Evolutionary conservation across 2,113 vertebrate species (phyloP).

Genomic region (Trichomycterus rosablanca): DNA sequence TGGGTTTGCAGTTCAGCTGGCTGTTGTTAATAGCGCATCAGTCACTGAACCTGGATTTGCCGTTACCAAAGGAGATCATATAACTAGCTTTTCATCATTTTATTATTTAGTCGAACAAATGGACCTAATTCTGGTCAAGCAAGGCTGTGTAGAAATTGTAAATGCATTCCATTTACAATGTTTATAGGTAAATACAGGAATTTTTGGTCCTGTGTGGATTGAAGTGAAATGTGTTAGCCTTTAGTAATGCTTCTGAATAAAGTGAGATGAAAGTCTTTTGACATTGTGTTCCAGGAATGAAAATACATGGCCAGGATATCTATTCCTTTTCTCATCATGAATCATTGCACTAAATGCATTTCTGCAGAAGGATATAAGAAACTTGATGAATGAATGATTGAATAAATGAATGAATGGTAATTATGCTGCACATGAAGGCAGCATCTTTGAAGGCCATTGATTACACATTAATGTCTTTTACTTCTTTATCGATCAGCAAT

Average conservation of each 20-base stretch:
- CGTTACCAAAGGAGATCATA: constrained; percentile 99
- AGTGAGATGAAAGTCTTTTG: constrained; percentile 9
- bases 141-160: constrained; percentile 47
- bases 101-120: constrained; percentile 73
- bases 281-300: constrained; percentile 6
- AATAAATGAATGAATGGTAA: constrained; percentile 18
- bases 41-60: constrained; percentile 79
- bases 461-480: constrained; percentile 7
- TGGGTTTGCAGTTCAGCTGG: constrained; percentile 35
- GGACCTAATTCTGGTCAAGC: constrained; percentile 48
- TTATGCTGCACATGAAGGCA: constrained; percentile 11
- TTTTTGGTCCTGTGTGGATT: constrained; percentile 22
- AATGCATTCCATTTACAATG: constrained; percentile 69
- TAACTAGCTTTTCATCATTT: constrained; percentile 87
- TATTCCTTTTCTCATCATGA: constrained; percentile 12
- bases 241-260: constrained; percentile 14
- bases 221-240: constrained; percentile 26
- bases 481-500: constrained; percentile 13
- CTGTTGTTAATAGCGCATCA: constrained; percentile 31
- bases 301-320: constrained; percentile 18
- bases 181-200: constrained; percentile 58
- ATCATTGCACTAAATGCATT: constrained; percentile 33
- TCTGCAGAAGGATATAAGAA: background rate
- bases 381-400: constrained; percentile 4
- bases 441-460: constrained; percentile 7